Evolutionary conservation across 2,888 invertebrate species (phyloP).

Genomic region (Andrena bicolor): DNA sequence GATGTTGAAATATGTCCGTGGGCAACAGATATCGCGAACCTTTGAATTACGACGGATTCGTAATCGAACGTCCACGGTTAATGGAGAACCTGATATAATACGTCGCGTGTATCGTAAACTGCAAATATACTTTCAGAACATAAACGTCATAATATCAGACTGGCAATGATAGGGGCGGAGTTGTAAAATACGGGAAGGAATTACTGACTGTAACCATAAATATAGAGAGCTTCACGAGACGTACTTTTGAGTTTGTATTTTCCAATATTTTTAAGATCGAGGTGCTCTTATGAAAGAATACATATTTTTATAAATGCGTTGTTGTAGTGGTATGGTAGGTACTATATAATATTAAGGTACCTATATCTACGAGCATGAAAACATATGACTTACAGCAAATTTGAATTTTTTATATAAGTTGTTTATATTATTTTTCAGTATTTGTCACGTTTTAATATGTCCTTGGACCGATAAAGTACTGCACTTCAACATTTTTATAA

Average conservation of each 20-base stretch:
- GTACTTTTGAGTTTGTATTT: not conserved
- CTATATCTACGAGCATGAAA: no score
- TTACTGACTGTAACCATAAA: not conserved
- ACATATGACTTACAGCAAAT: no score
- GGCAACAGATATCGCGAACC: conserved; percentile 77
- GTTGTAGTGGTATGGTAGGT: not conserved
- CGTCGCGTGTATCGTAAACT: conserved; percentile 38
- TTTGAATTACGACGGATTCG: conserved; percentile 79
- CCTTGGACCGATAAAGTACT: no score
- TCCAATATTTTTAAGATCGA: no score
- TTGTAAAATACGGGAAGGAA: conserved; percentile 19
- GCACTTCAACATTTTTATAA: no score
- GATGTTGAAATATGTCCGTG: conserved; percentile 82
- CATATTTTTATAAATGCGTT: not conserved
- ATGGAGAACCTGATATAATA: conserved; percentile 59
- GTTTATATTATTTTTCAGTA: no score
- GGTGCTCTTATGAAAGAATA: not conserved
- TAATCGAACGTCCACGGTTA: conserved; percentile 65
- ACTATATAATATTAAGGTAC: no score
- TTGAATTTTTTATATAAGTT: no score
- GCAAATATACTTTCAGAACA: conserved; percentile 44
- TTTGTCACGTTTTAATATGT: no score
- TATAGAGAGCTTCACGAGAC: no score
- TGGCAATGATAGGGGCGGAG: not conserved
- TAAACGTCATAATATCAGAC: conserved; percentile 26